phyloP scores from a whole-genome alignment of 1,140 invertebrate species.

The Propsilocerus akamusi region DNA sequence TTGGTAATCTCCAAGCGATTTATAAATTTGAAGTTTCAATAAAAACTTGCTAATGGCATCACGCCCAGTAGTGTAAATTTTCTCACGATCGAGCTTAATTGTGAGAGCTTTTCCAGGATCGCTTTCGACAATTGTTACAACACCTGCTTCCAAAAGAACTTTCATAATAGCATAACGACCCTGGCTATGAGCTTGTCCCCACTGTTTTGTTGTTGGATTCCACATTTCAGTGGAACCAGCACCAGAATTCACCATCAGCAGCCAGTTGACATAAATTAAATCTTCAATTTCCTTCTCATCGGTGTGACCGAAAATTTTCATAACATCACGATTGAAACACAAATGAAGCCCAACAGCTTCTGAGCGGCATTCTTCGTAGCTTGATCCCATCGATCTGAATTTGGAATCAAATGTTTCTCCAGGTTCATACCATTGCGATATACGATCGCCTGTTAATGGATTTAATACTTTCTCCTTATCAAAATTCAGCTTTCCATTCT shows the following conservation, averaged over 20 bases:
- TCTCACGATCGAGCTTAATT: constrained; percentile 56
- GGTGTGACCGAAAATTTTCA: constrained; percentile 70
- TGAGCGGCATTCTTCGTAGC: constrained; percentile 89
- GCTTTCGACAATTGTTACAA: constrained; percentile 54
- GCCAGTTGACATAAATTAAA: constrained; percentile 84
- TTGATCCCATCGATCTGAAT: constrained; percentile 68
- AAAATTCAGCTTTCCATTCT: constrained; percentile 66
- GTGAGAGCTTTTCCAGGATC: constrained; percentile 61
- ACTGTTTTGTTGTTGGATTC: constrained; percentile 61
- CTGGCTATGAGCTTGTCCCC: constrained; percentile 80
- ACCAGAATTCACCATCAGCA: constrained; percentile 71
- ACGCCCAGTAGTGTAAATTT: constrained; percentile 68
- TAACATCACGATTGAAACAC: constrained; percentile 50
- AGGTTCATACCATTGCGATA: constrained; percentile 51
- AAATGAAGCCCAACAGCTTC: constrained; percentile 86
- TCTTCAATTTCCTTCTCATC: constrained; percentile 56
- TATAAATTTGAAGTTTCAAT: constrained; percentile 60
- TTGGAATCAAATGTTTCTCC: constrained; percentile 85
- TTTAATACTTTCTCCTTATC: constrained; percentile 53
- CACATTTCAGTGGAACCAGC: constrained; percentile 81
- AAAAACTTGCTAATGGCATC: constrained; percentile 63
- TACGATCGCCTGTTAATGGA: constrained; percentile 46
- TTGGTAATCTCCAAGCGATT: constrained; percentile 64
- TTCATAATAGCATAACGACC: constrained; percentile 76
- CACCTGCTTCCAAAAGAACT: constrained; percentile 70